A percentile compares a stretch with the other conserved stretches of the same genome.
These are phyloP conservation scores for Herminia tarsipennalis DNA, from an alignment of 2,888 invertebrate species.

Conservation along the genomic window DNA sequence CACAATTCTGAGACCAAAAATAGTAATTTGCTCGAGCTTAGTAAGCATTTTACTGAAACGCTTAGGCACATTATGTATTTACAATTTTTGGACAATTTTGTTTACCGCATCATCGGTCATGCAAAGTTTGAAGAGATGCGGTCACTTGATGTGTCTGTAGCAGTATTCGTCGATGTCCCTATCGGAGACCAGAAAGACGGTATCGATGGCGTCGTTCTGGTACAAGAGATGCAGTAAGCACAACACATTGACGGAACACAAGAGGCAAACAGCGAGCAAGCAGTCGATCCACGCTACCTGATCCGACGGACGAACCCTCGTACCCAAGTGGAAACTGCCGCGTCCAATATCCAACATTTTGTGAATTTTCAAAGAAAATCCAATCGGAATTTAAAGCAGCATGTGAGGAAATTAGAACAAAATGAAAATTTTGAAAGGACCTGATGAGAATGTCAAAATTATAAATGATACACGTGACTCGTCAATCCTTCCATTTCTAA, in stretches of 20 bases:
- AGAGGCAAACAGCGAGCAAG: conserved; percentile 88
- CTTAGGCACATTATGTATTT: conserved; percentile 31
- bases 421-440: conserved; percentile 57
- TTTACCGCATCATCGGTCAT: conserved; percentile 41
- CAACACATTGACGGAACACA: conserved; percentile 88
- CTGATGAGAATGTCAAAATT: conserved; percentile 35
- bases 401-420: conserved; percentile 79
- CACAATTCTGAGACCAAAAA: neutral
- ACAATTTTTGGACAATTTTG: conserved; percentile 24
- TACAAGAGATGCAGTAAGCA: conserved; percentile 88
- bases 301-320: conserved; percentile 88
- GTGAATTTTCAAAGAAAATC: conserved; percentile 60
- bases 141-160: conserved; percentile 63
- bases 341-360: conserved; percentile 60
- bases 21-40: neutral
- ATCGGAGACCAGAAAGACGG: conserved; percentile 57
- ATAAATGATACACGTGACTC: conserved; percentile 40
- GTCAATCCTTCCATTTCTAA: neutral
- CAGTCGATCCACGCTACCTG: conserved; percentile 93
- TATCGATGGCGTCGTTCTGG: conserved; percentile 55
- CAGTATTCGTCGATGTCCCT: conserved; percentile 73
- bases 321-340: conserved; percentile 83
- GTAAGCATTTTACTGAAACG: conserved; percentile 18
- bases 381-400: conserved; percentile 78
- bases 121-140: conserved; percentile 35